Percentiles rank a stretch among this genome's conserved stretches.
These are phyloP conservation scores for Leptopterna dolabrata DNA, from an alignment of 2,888 invertebrate species.

Conservation along the genomic window DNA sequence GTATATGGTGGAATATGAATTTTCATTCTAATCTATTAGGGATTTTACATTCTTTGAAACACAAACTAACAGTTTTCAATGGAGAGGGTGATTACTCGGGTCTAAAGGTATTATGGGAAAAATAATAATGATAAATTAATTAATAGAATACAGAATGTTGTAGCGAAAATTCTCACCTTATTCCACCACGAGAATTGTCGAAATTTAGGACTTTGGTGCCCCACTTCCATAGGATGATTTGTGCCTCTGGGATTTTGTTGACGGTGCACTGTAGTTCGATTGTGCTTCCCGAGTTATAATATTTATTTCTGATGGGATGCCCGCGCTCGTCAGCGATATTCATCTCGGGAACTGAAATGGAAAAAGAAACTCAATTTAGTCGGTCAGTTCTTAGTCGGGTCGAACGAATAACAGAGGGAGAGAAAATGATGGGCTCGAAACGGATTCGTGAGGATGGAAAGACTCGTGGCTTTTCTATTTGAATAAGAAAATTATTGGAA, in stretches of 20 bases:
- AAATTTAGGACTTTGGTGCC: slow-evolving; percentile 80
- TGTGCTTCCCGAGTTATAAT: slow-evolving; percentile 85
- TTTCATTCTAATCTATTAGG: no score
- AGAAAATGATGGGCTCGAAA: neutral
- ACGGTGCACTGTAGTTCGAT: slow-evolving; percentile 85
- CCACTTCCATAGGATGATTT: slow-evolving; percentile 83
- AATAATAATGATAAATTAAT: no score
- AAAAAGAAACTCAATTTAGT: slow-evolving; percentile 1
- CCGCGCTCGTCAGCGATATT: slow-evolving; percentile 85
- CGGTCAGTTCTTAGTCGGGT: neutral
- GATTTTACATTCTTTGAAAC: no score
- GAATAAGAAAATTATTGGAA: neutral
- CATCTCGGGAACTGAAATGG: slow-evolving; percentile 79
- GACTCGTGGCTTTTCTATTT: neutral
- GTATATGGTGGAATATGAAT: no score
- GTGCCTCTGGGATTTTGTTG: slow-evolving; percentile 79
- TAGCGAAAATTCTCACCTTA: slow-evolving; percentile 72
- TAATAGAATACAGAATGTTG: neutral
- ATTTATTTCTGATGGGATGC: slow-evolving; percentile 80
- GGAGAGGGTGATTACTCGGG: no score
- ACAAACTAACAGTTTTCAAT: no score
- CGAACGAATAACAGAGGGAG: neutral
- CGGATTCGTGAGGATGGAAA: neutral
- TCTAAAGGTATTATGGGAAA: no score
- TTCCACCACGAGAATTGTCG: slow-evolving; percentile 83